Base-by-base conservation (phyloP, 2,113 vertebrate species). In the Polypterus bichir region DNA sequence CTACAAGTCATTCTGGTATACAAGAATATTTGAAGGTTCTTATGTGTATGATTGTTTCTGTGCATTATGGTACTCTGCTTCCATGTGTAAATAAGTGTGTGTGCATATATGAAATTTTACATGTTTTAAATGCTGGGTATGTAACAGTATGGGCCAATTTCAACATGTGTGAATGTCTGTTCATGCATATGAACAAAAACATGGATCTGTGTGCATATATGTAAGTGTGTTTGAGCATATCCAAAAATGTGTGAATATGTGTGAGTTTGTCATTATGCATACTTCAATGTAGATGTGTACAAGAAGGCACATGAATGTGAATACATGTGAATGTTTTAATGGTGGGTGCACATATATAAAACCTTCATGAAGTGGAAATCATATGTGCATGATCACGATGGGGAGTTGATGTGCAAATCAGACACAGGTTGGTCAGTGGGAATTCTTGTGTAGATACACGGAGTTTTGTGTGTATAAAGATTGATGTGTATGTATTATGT, bases 131-230 rank as follows among this genome's bases (percentile, higher is more conserved):
- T 45, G 5, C 1, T 5, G 6, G 8, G 47, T 49, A 48, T 48
- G 47, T 51, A 27, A 8, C 7, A 10, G 56, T 9, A 44, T 9
- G 47, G 5, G 55, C 3, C 46, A 56, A 10, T 0, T 1, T 9
- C 47, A 47, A 2, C 0, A 5, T 11, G 6, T 0, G 0, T 7
- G 45, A 47, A 27, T 58, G 56, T 49, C 4, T 5, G 1, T 2
- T 4, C 0, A 0, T 27, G 10, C 3, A 3, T 1, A 2, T 7
- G 1, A 0, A 0, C 44, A 48, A 9, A 2, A 0, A 0, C 3
- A 4, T 3, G 4, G 5, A 3, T 0, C 3, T 9, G 4, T 48
- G 5, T 0, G 10, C 44, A 44, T 7, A 49, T 49, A 27, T 58
- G 56, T 58, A 3, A 8, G 56, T 58, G 9, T 7, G 56, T 58